These are phyloP conservation scores for Gymnoscopelus braueri DNA, from an alignment of 2,797 vertebrate species.

Conservation along the genomic window DNA sequence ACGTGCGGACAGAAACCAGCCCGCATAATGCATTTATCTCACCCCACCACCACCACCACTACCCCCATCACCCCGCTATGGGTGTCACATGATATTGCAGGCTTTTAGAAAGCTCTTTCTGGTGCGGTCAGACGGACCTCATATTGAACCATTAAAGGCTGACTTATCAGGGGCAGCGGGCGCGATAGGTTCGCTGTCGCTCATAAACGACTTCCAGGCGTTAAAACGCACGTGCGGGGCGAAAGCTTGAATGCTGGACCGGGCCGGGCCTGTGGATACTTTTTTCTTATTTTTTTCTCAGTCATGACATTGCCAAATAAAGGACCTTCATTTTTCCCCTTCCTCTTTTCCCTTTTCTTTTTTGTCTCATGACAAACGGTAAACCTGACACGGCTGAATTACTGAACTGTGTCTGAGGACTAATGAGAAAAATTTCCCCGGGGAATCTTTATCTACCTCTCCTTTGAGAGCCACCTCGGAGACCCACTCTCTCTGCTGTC, in stretches of 20 bases:
- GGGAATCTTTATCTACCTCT: slow-evolving; percentile 96
- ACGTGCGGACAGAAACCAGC: slow-evolving; percentile 4
- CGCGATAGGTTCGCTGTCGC: slow-evolving; percentile 59
- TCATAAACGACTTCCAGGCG: slow-evolving; percentile 53
- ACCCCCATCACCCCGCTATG: slow-evolving; percentile 5
- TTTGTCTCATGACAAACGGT: slow-evolving; percentile 88
- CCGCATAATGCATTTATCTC: slow-evolving; percentile 58
- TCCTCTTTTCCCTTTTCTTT: slow-evolving; percentile 20
- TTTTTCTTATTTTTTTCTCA: slow-evolving; percentile 74
- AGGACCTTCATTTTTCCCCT: slow-evolving; percentile 40
- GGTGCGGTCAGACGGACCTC: slow-evolving; percentile 42
- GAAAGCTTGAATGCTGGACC: background rate
- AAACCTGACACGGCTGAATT: slow-evolving; percentile 94
- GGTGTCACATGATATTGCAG: slow-evolving; percentile 45
- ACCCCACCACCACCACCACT: slow-evolving; percentile 3
- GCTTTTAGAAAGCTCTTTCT: slow-evolving; percentile 55
- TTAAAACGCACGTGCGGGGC: slow-evolving; percentile 18
- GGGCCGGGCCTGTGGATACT: slow-evolving; percentile 37
- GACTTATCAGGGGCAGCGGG: slow-evolving; percentile 58
- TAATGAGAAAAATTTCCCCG: slow-evolving; percentile 97
- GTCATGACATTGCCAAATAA: slow-evolving; percentile 83
- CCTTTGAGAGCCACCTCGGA: slow-evolving; percentile 91
- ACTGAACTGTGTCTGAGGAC: slow-evolving; percentile 97
- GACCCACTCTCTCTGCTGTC: slow-evolving; percentile 88
- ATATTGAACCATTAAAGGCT: slow-evolving; percentile 68